Conservation (phyloP, 2,113 vertebrate genomes). For the Pagrus major region DNA sequence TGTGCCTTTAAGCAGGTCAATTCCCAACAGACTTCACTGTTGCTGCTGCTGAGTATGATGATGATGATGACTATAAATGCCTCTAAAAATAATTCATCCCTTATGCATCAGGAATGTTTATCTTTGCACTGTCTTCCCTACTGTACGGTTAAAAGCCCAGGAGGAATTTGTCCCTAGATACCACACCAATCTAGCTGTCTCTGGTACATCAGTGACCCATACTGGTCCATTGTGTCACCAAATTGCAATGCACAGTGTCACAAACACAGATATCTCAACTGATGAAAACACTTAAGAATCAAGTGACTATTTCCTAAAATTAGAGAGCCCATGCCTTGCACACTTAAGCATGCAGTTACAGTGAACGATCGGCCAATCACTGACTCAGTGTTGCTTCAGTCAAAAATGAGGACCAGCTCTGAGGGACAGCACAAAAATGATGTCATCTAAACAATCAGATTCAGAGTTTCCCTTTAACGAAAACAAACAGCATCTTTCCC, state of each 20-base stretch:
- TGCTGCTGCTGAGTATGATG: not conserved
- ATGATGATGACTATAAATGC: not conserved
- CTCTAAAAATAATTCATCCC: not conserved
- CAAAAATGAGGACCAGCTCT: not conserved
- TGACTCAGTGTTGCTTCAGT: slow-evolving; percentile 5
- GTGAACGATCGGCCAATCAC: not conserved
- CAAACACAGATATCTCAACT: not conserved
- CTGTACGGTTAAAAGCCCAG: not conserved
- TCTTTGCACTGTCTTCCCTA: not conserved
- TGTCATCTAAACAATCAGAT: slow-evolving; percentile 32
- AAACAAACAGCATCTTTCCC: slow-evolving; percentile 35
- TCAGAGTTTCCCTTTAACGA: slow-evolving; percentile 1
- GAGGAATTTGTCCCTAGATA: too few relatives aligned
- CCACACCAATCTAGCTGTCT: not conserved
- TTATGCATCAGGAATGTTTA: not conserved
- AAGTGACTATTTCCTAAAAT: not conserved
- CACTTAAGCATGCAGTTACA: not conserved
- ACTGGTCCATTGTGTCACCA: not conserved
- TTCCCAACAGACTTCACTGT: too few relatives aligned
- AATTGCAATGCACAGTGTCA: not conserved
- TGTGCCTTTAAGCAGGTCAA: too few relatives aligned
- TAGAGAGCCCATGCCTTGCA: not conserved
- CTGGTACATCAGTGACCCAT: too few relatives aligned
- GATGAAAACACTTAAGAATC: not conserved
- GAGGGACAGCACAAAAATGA: slow-evolving; percentile 3